phyloP scores from a whole-genome alignment of 2,888 invertebrate genomes.

The Aleiodes testaceus region DNA sequence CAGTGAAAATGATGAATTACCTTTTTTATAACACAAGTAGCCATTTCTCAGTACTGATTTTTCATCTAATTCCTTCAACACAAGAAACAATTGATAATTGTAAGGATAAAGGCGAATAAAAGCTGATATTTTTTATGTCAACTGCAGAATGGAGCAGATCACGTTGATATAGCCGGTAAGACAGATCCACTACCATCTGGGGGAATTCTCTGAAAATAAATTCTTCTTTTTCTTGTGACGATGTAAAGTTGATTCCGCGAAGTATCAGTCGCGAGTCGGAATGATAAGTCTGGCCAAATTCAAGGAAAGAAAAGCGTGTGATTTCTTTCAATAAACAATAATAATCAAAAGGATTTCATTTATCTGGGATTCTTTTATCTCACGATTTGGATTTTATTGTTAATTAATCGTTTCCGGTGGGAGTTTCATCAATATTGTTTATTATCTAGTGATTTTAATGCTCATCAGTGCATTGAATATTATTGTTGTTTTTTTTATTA shows the following conservation, averaged over 20 bases:
- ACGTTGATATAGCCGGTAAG: no score
- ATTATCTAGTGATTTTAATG: not conserved
- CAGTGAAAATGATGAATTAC: not conserved
- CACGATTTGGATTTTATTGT: not conserved
- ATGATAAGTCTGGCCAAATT: not conserved
- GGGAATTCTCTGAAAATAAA: not conserved
- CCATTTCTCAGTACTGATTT: not conserved
- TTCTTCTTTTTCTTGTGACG: not conserved
- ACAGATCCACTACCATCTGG: not conserved
- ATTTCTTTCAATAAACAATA: not conserved
- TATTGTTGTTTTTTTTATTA: no score
- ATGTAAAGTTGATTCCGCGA: not conserved
- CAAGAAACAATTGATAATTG: not conserved
- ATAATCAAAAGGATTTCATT: not conserved
- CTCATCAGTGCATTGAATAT: no score
- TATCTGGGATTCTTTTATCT: constrained; percentile 12
- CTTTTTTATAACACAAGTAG: not conserved
- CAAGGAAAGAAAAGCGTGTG: not conserved
- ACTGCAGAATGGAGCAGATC: no score
- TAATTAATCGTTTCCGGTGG: not conserved
- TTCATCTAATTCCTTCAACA: not conserved
- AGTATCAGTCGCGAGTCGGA: not conserved
- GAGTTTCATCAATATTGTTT: not conserved
- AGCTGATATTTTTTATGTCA: no score
- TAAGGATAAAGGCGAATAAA: not conserved